Evolutionary conservation across 2,797 vertebrate genomes (phyloP), one percentile per base, ranked within the genome.

Genomic region (Peromyscus eremicus): DNA sequence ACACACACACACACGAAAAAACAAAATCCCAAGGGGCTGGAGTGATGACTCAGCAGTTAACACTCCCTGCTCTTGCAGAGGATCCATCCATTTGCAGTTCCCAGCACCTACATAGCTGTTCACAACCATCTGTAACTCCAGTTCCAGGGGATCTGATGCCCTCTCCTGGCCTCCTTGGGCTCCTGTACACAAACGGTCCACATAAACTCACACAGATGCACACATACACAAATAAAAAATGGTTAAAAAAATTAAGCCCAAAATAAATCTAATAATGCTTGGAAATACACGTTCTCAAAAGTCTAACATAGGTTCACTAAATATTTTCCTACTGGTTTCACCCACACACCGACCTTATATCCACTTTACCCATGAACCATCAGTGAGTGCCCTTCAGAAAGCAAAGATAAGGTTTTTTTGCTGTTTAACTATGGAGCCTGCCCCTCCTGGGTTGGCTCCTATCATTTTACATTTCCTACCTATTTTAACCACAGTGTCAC

Each of bases 331-430:
- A 8, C 6, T 52, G 62, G 11, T 23, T 94, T 79, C n/a, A 76
- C 2, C 9, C 60, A 34, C 19, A 40, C 13, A 2, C 25, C 55
- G 19, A 27, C 34, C 71, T 76, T 43, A 55, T 29, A 27, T 34
- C 7, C 27, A 5, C 19, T 16, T 29, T 5, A 32, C 14, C 6
- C 49, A 6, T 40, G 34, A 32, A n/a, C 37, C 43, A 8, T 81
- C 40, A 84, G 4, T 80, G 57, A 75, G 90, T 76, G 19, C 60
- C 70, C 73, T 97, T 90, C 83, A 79, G 60, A 95, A 93, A 95
- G n/a, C 55, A 66, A 62, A 77, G 68, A 66, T 40, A 25, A 73
- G 43, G 6, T 49, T 62, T 25, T 85, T 84, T 86, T 66, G 21
- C 40, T 86, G 34, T 66, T 81, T 80, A 57, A 79, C 92, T 49